Percentiles rank a stretch among this genome's conserved stretches.
Conservation (phyloP, 2,888 invertebrate genomes). For the Polyploca ridens region DNA sequence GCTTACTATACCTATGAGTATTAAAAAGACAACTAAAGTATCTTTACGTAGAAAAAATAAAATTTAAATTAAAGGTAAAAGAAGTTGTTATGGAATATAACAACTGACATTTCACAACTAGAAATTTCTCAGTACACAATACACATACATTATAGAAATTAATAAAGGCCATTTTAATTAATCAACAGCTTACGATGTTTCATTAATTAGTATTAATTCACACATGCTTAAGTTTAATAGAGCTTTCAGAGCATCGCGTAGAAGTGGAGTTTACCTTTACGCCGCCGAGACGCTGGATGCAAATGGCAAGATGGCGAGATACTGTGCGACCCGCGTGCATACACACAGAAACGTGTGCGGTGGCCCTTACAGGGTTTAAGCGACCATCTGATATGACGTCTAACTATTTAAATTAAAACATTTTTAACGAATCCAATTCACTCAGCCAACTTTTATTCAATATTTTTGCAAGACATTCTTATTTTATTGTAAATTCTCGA, state of each 20-base stretch:
- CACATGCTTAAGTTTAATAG: not conserved
- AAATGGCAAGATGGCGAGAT: slow-evolving; percentile 70
- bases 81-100: too few species aligned
- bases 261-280: slow-evolving; percentile 35
- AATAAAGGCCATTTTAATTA: too few species aligned
- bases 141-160: too few species aligned
- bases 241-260: not conserved
- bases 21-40: too few species aligned
- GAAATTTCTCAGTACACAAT: too few species aligned
- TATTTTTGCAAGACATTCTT: slow-evolving; percentile 1
- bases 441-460: slow-evolving; percentile 17
- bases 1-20: too few species aligned
- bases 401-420: slow-evolving; percentile 51
- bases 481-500: not conserved
- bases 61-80: too few species aligned
- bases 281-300: slow-evolving; percentile 64
- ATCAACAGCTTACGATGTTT: not conserved
- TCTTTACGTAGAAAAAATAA: too few species aligned
- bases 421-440: slow-evolving; percentile 23
- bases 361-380: slow-evolving; percentile 60
- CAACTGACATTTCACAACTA: too few species aligned
- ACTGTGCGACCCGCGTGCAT: slow-evolving; percentile 56
- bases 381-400: slow-evolving; percentile 54
- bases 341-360: slow-evolving; percentile 62
- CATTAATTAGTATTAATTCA: not conserved